Percentiles rank a stretch among this genome's conserved stretches.
phyloP scores from a whole-genome alignment of 2,113 vertebrate species.

The Psettodes erumei region DNA sequence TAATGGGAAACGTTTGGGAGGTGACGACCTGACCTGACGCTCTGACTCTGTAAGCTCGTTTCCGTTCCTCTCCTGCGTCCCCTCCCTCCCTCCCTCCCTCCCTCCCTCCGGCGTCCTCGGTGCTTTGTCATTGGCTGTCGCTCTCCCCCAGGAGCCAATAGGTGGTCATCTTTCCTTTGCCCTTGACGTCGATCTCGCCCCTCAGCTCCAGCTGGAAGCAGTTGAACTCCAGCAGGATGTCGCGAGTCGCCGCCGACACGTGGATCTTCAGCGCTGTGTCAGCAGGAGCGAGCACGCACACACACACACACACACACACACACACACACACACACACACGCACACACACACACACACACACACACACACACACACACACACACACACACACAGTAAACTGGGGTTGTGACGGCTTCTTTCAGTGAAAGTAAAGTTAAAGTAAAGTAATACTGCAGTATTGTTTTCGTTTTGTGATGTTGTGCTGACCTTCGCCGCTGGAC shows the following conservation, averaged over 20 bases:
- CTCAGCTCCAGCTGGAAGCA: slow-evolving; percentile 90
- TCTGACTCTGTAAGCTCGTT: too few relatives aligned
- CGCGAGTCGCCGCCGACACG: slow-evolving; percentile 86
- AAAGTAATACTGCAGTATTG: too few relatives aligned
- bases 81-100: neutral
- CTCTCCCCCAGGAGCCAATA: slow-evolving; percentile 91
- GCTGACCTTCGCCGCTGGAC: slow-evolving; percentile 89
- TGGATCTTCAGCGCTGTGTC: slow-evolving; percentile 94
- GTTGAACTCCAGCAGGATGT: slow-evolving; percentile 88
- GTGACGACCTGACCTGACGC: too few relatives aligned
- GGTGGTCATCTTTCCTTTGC: slow-evolving; percentile 91
- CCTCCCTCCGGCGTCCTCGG: neutral
- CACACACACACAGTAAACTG: too few relatives aligned
- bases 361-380: neutral
- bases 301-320: too few relatives aligned
- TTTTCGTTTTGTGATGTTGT: too few relatives aligned
- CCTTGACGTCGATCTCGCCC: slow-evolving; percentile 92
- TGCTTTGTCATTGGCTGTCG: slow-evolving; percentile 46
- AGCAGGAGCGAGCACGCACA: too few relatives aligned
- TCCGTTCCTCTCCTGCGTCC: neutral
- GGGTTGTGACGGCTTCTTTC: neutral
- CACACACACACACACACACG: too few relatives aligned
- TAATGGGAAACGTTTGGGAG: too few relatives aligned
- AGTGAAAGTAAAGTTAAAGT: neutral
- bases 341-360: neutral